phyloP scores from a whole-genome alignment of 2,888 invertebrate genomes.

The Drosophila lutescens region DNA sequence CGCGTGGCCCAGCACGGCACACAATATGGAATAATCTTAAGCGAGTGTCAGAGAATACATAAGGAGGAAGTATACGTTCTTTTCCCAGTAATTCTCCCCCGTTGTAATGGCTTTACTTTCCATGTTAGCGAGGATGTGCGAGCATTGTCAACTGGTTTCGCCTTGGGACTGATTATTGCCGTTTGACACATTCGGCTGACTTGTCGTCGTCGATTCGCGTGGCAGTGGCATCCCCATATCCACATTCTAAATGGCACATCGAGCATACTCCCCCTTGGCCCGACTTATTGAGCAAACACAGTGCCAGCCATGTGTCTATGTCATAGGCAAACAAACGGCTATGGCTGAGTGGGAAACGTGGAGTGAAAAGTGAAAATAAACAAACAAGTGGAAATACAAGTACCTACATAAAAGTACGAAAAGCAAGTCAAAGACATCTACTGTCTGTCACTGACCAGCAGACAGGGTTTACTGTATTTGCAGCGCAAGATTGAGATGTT shows the following conservation, averaged over 20 bases:
- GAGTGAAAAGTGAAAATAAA: conserved; percentile 70
- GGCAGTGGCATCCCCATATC: conserved; percentile 9
- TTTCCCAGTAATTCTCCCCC: neutral
- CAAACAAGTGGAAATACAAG: conserved; percentile 44
- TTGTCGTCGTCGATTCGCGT: conserved; percentile 46
- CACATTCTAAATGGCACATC: conserved; percentile 50
- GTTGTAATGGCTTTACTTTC: conserved; percentile 18
- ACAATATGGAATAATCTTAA: neutral
- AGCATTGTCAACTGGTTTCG: conserved; percentile 60
- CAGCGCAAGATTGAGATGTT: conserved; percentile 25
- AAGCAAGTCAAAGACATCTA: conserved; percentile 28
- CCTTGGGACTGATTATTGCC: conserved; percentile 76
- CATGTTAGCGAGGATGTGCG: conserved; percentile 36
- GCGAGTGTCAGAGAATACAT: neutral
- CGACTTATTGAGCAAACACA: conserved; percentile 32
- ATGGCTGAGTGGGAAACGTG: conserved; percentile 61
- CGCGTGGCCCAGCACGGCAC: conserved; percentile 33
- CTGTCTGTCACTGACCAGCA: conserved; percentile 33
- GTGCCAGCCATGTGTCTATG: conserved; percentile 15
- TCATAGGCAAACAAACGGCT: conserved; percentile 44
- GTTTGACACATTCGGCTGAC: conserved; percentile 69
- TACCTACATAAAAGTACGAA: conserved; percentile 2
- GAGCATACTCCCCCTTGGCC: conserved; percentile 69
- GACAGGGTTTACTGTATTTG: conserved; percentile 27
- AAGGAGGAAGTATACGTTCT: neutral